Base-by-base conservation (phyloP, 2,797 vertebrate species). In the Anabas testudineus region DNA sequence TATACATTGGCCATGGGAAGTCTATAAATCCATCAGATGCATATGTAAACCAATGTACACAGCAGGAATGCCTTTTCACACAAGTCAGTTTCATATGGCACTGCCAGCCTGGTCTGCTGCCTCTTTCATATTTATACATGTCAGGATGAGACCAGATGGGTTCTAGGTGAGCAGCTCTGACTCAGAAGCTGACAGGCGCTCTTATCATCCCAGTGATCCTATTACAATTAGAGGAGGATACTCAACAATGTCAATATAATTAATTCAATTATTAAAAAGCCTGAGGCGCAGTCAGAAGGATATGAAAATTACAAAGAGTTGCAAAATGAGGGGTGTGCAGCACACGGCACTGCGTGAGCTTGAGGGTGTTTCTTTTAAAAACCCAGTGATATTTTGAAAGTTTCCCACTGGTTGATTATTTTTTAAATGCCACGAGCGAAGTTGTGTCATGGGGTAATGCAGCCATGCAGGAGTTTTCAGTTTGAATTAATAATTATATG, bases 191-290 rank as follows among this genome's bases (percentile, higher is more conserved):
- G 51, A 75, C 65, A 63, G 65, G 58, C 47, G 16, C 53, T 67
- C 68, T 72, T 80, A 78, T 83, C 68, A 0, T 66, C 71, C 45
- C 53, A 22, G 58, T 34, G 34, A 82, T 82, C 79, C 76, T 51
- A 78, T 85, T 79, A 85, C 73, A 85, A 85, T 88, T 76, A 82
- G 52, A 86, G 66, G 57, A 84, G 63, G 82, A 84, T 67, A 71
- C 76, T 80, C 76, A 59, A 78, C 73, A 73, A 67, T 83, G 79
- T 82, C 79, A 80, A 74, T 74, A 72, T 82, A 75, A 88, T 90
- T 80, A 86, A 90, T 88, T 85, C 73, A 85, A 84, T 89, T 86
- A 87, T 88, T 70, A 75, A 80, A 82, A 70, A 67, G 80, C 85
- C 83, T 0, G 53, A 45, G 75, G 88, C 63, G 6, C 68, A 43